Evolutionary conservation across 2,888 invertebrate genomes (phyloP), one percentile per base, ranked within the genome.

Genomic region (Gastrophysa polygoni): DNA sequence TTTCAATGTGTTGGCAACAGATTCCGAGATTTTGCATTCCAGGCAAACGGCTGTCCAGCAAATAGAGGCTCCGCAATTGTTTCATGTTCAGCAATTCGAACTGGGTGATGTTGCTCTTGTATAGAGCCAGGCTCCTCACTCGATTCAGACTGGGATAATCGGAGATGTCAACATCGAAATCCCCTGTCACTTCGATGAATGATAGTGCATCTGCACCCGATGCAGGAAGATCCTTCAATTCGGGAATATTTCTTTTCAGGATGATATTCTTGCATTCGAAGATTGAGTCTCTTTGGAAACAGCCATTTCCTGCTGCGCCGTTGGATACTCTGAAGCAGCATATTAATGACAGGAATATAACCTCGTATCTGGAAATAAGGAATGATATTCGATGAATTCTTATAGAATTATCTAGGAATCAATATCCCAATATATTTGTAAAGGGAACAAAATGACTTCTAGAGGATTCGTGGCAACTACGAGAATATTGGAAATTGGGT

Each of bases 1-100:
- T 48, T 18, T 63, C 59, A 16, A 63, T 29, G 14, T 16, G 47
- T 2, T 14, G 1, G 10, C 59, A 59, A 18, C 59, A 59, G 14
- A 59, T 48, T 8, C 34, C 21, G 16, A 63, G 52, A 2, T 34
- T 32, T 11, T 55, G 32, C 6, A n/a, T 21, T 2, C 11, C 17
- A 1, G 59, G 52, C 11, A 63, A 21, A n/a, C 3, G 28, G n/a
- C 16, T 47, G 38, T 59, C 43, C 4, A 43, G 7, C 14, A 59
- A 43, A 17, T 29, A 7, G 8, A 63, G 20, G 3, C n/a, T 48
- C 16, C 46, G 28, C n/a, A 63, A 11, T n/a, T 34, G 48, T 14
- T 32, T 52, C 2, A 32, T 47, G 0, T 57, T 17, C 1, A n/a
- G n/a, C n/a, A 57, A 18, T 17, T 63, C 47, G 28, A 63, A 52